These are phyloP conservation scores for Anarsia innoxiella DNA, from an alignment of 2,888 invertebrate species.

Conservation along the genomic window DNA sequence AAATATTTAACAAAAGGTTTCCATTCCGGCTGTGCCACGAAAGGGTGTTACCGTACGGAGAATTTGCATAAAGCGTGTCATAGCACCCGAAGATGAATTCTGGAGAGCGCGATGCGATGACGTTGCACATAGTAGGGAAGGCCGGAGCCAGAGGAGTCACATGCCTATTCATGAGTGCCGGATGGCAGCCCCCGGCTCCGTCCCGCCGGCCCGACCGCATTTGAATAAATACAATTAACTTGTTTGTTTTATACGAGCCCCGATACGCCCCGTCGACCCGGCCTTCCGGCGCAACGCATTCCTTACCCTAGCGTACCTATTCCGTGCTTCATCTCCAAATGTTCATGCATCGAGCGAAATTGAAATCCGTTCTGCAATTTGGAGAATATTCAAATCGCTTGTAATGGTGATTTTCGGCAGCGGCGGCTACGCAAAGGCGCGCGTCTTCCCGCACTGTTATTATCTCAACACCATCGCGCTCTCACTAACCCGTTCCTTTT, in stretches of 20 bases:
- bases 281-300: conserved; percentile 47
- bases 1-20: conserved; percentile 6
- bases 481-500: conserved; percentile 69
- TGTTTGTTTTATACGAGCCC: conserved; percentile 67
- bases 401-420: conserved; percentile 65
- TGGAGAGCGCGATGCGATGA: conserved; percentile 41
- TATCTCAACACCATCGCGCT: conserved; percentile 73
- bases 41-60: conserved; percentile 10
- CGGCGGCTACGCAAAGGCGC: conserved; percentile 55
- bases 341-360: conserved; percentile 29
- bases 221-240: conserved; percentile 76
- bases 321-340: conserved; percentile 12
- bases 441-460: conserved; percentile 62
- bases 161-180: conserved; percentile 69
- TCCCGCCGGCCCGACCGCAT: conserved; percentile 49
- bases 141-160: conserved; percentile 37
- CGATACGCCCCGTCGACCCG: conserved; percentile 45
- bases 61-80: conserved; percentile 27
- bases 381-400: conserved; percentile 57
- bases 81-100: conserved; percentile 23
- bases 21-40: conserved; percentile 9
- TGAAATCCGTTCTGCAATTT: conserved; percentile 44
- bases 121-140: conserved; percentile 54
- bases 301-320: conserved; percentile 21
- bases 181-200: conserved; percentile 42